phyloP scores from a whole-genome alignment of 2,797 vertebrate genomes.

The Lycodopsis pacificus region DNA sequence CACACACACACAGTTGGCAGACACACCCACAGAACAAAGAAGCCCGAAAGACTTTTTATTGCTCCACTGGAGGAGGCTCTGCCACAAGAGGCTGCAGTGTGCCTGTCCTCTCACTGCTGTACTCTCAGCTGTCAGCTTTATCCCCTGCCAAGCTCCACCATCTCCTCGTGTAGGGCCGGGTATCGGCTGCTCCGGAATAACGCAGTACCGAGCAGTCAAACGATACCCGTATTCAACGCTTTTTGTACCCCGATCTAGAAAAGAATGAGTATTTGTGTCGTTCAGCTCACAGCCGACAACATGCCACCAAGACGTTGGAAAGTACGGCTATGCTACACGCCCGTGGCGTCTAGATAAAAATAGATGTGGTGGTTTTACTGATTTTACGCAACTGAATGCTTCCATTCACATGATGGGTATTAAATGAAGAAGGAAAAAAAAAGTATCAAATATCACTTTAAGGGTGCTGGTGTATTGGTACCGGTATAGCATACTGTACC shows the following conservation, averaged over 20 bases:
- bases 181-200: too few species aligned
- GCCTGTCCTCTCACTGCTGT: constrained; percentile 52
- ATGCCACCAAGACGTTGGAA: too few species aligned
- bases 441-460: neutral
- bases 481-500: neutral
- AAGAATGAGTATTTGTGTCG: neutral
- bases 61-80: constrained; percentile 48
- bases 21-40: constrained; percentile 17
- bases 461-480: neutral
- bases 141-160: constrained; percentile 26
- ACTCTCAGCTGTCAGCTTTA: constrained; percentile 46
- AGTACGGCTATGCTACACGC: too few species aligned
- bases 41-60: constrained; percentile 37
- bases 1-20: neutral
- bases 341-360: neutral
- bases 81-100: constrained; percentile 43
- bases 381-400: too few species aligned
- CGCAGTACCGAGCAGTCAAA: neutral
- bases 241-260: neutral
- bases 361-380: neutral
- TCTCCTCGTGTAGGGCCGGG: neutral
- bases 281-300: neutral
- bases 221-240: neutral
- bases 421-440: too few species aligned
- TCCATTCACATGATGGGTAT: too few species aligned